These are phyloP conservation scores for Lagodon rhomboides DNA, from an alignment of 2,797 vertebrate species.

Conservation along the genomic window DNA sequence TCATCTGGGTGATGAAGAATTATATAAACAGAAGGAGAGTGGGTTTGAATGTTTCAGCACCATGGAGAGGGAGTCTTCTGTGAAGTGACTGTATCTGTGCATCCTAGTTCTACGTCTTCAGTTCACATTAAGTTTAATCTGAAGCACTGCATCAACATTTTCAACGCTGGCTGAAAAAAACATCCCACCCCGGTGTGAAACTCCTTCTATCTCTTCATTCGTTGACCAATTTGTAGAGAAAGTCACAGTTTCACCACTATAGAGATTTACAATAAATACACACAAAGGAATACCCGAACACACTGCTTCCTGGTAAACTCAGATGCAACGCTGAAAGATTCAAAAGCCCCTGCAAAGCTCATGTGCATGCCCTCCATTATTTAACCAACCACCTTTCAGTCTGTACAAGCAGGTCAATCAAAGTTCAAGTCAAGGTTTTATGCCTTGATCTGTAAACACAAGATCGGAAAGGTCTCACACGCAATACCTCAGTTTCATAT, in stretches of 20 bases:
- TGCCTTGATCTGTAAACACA: neutral
- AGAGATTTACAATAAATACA: neutral
- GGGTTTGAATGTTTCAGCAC: conserved; percentile 12
- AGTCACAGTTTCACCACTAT: no score
- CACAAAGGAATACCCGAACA: neutral
- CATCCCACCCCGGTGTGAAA: neutral
- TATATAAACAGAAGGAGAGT: neutral
- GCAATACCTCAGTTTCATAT: neutral
- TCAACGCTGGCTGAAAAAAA: neutral
- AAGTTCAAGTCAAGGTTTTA: neutral
- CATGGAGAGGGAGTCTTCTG: conserved; percentile 1
- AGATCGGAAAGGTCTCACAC: neutral
- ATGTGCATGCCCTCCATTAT: neutral
- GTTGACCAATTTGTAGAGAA: no score
- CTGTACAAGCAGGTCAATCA: neutral
- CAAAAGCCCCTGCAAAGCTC: neutral
- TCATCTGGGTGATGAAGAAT: neutral
- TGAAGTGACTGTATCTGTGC: neutral
- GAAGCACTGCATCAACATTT: neutral
- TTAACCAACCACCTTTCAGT: neutral
- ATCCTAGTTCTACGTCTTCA: neutral
- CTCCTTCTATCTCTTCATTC: neutral
- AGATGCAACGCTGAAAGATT: neutral
- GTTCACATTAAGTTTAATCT: neutral
- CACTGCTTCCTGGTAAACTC: neutral